Evolutionary conservation across 2,888 invertebrate genomes (phyloP), one percentile per base, ranked within the genome.

Genomic region (Macrophya annulata): DNA sequence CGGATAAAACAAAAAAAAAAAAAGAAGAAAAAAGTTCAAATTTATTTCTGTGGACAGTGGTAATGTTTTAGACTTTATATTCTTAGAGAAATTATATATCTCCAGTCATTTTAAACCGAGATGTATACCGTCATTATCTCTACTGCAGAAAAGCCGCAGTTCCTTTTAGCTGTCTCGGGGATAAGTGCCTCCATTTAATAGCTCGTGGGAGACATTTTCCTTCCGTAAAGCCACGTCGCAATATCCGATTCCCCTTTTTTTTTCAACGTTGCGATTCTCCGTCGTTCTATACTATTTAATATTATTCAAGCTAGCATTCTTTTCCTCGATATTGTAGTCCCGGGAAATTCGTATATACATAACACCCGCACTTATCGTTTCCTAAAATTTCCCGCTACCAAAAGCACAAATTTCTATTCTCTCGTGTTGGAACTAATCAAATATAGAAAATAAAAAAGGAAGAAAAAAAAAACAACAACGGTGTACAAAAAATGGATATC

Each of bases 41-140:
- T 55, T 77, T 55, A 51, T 55, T 55, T 43, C 25, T 17, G 31
- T 15, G 1, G 37, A 25, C 37, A 51, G 43, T 31, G 31, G n/a
- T 77, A 45, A 74, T 55, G 37, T 55, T 31, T 51, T 6, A 55
- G 51, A 25, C 77, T 77, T 25, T 77, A 51, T 48, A 51, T 48
- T 77, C 77, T 77, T 8, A n/a, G 6, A 31, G 37, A 31, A 77
- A 77, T 77, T 77, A 31, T 77, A 77, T 77, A 51, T 25, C 55
- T 55, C 17, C 21, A 31, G 17, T 15, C 15, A 77, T 77, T 77
- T 37, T 25, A 48, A 48, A 31, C 76, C n/a, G 51, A 6, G 25
- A 77, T 17, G 9, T 45, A 77, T 71, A 71, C 77, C 37, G 55
- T 77, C 77, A 55, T 77, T 55, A 77, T 77, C 55, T 51, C 37